Percentiles rank a stretch among this genome's conserved stretches.
Conservation (phyloP, 2,113 vertebrate genomes). For the Eulemur macaco region DNA sequence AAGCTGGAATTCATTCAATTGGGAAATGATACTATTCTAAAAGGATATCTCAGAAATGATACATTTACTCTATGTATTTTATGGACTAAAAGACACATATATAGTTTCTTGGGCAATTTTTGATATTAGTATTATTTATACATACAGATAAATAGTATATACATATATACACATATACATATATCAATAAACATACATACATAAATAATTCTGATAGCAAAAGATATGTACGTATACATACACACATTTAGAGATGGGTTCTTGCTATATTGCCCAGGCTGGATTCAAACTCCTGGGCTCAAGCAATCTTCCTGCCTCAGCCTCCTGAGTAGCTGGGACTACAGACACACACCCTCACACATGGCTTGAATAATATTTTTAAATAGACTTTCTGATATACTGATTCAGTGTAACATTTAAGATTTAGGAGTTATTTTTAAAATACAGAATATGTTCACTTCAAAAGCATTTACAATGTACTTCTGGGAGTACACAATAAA, state of each 20-base stretch:
- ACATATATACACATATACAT: neutral
- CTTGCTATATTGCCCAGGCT: too few species aligned
- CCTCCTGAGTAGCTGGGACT: too few species aligned
- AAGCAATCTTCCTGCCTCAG: too few species aligned
- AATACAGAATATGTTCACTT: neutral
- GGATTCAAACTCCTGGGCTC: too few species aligned
- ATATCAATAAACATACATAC: neutral
- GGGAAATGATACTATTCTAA: constrained; percentile 20
- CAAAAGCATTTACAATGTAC: constrained; percentile 19
- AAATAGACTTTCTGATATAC: neutral
- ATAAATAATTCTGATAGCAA: neutral
- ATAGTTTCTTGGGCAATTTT: constrained; percentile 1
- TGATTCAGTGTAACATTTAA: neutral
- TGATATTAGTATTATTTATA: neutral
- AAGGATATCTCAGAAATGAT: neutral
- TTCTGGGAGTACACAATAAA: neutral
- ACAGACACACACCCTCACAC: too few species aligned
- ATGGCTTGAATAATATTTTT: constrained; percentile 20
- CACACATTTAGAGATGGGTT: too few species aligned
- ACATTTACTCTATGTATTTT: neutral
- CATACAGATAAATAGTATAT: neutral
- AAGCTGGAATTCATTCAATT: neutral
- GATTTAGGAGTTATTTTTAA: constrained; percentile 5
- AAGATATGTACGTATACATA: neutral
- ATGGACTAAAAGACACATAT: neutral